Conservation (phyloP, 2,797 vertebrate genomes). For the Sciurus vulgaris region DNA sequence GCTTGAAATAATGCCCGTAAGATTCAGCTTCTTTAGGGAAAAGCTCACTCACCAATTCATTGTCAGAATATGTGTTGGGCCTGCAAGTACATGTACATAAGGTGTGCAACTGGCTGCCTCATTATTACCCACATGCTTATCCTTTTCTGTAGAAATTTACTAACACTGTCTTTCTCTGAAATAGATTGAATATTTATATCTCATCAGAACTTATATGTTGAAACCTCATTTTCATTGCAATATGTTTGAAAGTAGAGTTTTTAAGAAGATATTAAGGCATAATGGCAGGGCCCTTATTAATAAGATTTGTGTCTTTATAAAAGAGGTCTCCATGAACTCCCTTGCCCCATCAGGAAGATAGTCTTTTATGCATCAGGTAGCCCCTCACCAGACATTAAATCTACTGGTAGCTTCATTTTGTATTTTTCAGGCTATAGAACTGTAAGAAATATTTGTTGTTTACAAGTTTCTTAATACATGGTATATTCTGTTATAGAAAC, state of each 20-base stretch:
- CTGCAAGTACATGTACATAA: not conserved
- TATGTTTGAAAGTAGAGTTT: not conserved
- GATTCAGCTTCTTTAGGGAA: not conserved
- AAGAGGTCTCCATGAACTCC: not conserved
- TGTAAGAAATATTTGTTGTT: not conserved
- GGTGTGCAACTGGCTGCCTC: not conserved
- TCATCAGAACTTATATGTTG: not conserved
- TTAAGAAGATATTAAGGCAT: not conserved
- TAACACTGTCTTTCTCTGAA: not conserved
- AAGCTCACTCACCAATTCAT: not conserved
- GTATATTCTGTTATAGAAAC: not conserved
- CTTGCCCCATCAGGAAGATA: not conserved
- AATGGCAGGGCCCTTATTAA: not conserved
- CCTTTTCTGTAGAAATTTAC: not conserved
- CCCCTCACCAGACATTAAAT: not conserved
- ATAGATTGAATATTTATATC: not conserved
- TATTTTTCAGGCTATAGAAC: not conserved
- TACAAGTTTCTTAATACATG: too few species aligned
- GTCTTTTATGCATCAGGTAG: too few species aligned
- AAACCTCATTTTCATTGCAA: not conserved
- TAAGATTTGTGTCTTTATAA: too few species aligned
- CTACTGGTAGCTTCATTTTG: not conserved
- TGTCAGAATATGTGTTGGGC: not conserved
- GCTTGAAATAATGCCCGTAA: not conserved
- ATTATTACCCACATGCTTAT: not conserved